Evolutionary conservation across 2,113 vertebrate genomes (phyloP).

Genomic region (Nesoenas mayeri): DNA sequence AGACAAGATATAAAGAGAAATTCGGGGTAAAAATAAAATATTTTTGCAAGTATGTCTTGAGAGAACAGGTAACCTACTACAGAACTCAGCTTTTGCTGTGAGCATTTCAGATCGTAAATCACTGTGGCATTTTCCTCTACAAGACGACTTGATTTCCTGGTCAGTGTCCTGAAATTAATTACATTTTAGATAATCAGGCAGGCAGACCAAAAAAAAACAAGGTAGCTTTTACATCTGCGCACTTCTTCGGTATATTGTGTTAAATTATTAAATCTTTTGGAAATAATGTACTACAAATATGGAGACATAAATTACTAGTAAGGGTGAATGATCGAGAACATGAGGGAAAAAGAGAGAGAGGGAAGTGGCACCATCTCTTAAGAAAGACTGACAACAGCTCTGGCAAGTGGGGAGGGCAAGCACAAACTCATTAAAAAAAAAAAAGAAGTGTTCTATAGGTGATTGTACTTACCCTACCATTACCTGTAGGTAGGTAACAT

Average conservation of each 20-base stretch:
- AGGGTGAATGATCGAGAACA: not conserved
- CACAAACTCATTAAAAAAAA: not conserved
- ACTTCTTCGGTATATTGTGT: not conserved
- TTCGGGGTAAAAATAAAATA: not conserved
- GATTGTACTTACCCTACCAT: not conserved
- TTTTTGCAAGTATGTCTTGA: not conserved
- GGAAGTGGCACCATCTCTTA: not conserved
- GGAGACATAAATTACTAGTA: not conserved
- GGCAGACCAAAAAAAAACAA: not conserved
- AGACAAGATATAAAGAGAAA: not conserved
- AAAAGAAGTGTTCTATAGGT: not conserved
- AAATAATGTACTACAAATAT: not conserved
- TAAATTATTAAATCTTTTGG: not conserved
- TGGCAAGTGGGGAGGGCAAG: not conserved
- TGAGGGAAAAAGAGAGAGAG: not conserved
- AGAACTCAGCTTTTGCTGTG: not conserved
- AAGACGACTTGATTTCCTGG: not conserved
- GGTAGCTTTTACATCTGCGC: not conserved
- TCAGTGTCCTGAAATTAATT: not conserved
- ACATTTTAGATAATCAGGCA: not conserved
- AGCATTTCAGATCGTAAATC: not conserved
- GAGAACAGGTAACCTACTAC: not conserved
- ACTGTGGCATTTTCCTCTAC: not conserved
- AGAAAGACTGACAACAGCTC: not conserved
- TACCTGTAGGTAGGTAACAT: not conserved